phyloP scores from a whole-genome alignment of 2,113 vertebrate genomes.

The Recurvirostra avosetta region DNA sequence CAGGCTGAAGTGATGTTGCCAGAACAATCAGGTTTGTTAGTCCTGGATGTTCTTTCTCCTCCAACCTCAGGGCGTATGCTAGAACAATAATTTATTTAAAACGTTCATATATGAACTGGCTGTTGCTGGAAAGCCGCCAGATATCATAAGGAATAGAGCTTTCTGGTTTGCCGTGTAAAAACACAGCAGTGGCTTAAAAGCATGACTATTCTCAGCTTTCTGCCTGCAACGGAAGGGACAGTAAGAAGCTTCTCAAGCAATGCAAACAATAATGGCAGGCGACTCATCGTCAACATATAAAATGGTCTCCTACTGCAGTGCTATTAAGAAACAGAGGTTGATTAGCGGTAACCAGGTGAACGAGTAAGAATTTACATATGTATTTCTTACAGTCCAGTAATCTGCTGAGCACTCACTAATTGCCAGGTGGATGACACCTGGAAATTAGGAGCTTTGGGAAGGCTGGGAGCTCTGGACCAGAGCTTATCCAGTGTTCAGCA shows the following conservation, averaged over 20 bases:
- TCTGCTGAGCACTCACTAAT: background rate
- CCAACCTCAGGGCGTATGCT: conserved; percentile 71
- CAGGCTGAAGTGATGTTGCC: conserved; percentile 47
- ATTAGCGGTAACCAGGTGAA: background rate
- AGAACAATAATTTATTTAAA: conserved; percentile 77
- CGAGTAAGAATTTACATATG: background rate
- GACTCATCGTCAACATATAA: background rate
- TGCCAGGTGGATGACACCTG: conserved; percentile 57
- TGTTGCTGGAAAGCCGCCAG: conserved; percentile 59
- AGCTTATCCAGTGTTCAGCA: background rate
- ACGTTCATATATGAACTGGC: conserved; percentile 68
- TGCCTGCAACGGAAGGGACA: background rate
- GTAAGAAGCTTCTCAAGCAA: background rate
- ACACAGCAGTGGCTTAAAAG: background rate
- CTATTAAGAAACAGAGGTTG: background rate
- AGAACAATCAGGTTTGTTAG: conserved; percentile 78
- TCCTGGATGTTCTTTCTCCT: conserved; percentile 78
- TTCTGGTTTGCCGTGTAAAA: conserved; percentile 47
- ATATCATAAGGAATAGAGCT: conserved; percentile 49
- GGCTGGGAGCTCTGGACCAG: background rate
- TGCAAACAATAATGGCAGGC: background rate
- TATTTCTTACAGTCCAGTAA: background rate
- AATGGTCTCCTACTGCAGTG: background rate
- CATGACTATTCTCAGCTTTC: background rate
- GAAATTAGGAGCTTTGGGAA: conserved; percentile 7